Evolutionary conservation across 1,140 invertebrate genomes (phyloP).

Genomic region (Diuraphis noxia): DNA sequence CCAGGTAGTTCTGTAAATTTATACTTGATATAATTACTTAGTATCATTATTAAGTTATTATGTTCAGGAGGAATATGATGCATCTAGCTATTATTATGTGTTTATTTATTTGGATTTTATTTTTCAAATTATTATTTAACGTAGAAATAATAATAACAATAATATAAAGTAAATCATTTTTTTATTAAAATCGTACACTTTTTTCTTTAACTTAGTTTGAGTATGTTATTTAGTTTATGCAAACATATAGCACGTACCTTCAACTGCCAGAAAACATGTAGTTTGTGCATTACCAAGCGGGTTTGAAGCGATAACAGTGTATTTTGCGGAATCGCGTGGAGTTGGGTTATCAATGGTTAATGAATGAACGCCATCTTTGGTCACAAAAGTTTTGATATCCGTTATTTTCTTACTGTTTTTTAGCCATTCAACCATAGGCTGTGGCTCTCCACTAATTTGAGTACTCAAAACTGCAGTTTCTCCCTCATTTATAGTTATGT

Average conservation of each 20-base stretch:
- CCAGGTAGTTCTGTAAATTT: constrained; percentile 55
- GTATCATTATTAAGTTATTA: too few relatives aligned
- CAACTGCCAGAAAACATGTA: constrained; percentile 74
- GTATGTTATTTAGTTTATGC: not conserved
- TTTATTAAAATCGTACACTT: not conserved
- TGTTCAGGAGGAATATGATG: not conserved
- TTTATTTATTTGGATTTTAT: too few relatives aligned
- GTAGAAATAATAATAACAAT: not conserved
- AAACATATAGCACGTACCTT: constrained; percentile 66
- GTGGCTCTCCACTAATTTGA: constrained; percentile 79
- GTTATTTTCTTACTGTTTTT: constrained; percentile 74
- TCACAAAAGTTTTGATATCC: constrained; percentile 59
- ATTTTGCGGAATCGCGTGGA: constrained; percentile 73
- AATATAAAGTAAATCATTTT: not conserved
- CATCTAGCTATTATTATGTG: too few relatives aligned
- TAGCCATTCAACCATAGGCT: constrained; percentile 77
- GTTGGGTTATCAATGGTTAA: constrained; percentile 71
- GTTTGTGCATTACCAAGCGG: constrained; percentile 75
- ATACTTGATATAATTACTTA: not conserved
- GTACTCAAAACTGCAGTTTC: constrained; percentile 75
- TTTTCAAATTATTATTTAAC: not conserved
- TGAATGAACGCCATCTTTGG: constrained; percentile 70
- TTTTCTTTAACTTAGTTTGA: not conserved
- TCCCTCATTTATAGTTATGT: constrained; percentile 74
- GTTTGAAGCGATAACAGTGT: constrained; percentile 80